phyloP scores from a whole-genome alignment of 2,888 invertebrate species.

The Aphidoletes aphidimyza region DNA sequence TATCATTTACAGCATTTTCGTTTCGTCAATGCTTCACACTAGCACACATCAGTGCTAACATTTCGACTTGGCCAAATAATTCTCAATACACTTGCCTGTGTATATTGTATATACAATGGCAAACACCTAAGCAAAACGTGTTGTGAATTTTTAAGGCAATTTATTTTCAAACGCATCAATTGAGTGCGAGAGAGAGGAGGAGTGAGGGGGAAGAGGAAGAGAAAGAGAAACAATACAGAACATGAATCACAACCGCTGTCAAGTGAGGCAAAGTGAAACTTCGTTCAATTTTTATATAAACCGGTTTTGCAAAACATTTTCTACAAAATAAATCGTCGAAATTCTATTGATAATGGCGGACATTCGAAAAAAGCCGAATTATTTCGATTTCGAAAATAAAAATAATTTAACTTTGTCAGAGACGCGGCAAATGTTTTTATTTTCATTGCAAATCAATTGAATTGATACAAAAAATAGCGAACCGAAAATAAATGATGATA shows the following conservation, averaged over 20 bases:
- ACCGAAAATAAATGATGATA: slow-evolving; percentile 10
- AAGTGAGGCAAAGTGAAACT: not conserved
- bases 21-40: slow-evolving; percentile 22
- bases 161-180: slow-evolving; percentile 2
- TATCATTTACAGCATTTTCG: not conserved
- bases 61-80: not conserved
- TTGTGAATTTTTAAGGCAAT: slow-evolving; percentile 50
- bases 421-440: not conserved
- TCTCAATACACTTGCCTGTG: slow-evolving; percentile 1
- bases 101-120: not conserved
- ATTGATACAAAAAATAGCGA: not conserved
- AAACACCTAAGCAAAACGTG: slow-evolving; percentile 53
- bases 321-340: not conserved
- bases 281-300: slow-evolving; percentile 31
- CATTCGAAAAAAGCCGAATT: not conserved
- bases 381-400: not conserved
- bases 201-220: too few relatives aligned
- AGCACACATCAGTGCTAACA: not conserved
- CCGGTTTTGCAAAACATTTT: not conserved
- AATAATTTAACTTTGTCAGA: too few relatives aligned
- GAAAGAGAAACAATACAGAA: slow-evolving; percentile 15
- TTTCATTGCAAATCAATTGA: slow-evolving; percentile 26
- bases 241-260: slow-evolving; percentile 42
- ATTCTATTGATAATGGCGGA: not conserved
- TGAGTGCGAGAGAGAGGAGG: not conserved